phyloP scores from a whole-genome alignment of 2,888 invertebrate species.

The Yponomeuta malinellus region DNA sequence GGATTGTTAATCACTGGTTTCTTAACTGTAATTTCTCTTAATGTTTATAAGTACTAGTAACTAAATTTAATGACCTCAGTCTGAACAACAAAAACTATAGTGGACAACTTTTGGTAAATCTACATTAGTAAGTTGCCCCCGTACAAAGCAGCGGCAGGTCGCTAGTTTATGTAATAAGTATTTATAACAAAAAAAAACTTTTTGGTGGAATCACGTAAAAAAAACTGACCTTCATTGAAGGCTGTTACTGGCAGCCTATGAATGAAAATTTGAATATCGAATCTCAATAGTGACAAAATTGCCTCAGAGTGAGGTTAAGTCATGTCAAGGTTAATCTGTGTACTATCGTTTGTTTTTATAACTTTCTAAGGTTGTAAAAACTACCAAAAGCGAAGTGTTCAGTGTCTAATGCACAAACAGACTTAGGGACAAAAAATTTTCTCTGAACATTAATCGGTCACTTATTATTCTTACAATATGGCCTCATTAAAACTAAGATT shows the following conservation, averaged over 20 bases:
- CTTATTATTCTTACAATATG: not conserved
- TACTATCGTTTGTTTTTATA: slow-evolving; percentile 2
- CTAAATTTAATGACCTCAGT: too few relatives aligned
- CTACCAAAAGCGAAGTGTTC: too few relatives aligned
- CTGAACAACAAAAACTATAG: too few relatives aligned
- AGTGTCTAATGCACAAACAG: too few relatives aligned
- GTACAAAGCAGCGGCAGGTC: too few relatives aligned
- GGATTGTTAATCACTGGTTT: too few relatives aligned
- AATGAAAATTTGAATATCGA: not conserved
- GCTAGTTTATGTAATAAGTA: not conserved
- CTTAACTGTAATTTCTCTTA: too few relatives aligned
- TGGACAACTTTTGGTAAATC: too few relatives aligned
- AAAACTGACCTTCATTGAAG: not conserved
- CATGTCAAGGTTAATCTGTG: not conserved
- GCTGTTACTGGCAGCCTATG: not conserved
- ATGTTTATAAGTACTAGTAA: too few relatives aligned
- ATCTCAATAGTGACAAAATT: not conserved
- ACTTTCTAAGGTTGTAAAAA: too few relatives aligned
- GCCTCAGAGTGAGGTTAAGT: not conserved
- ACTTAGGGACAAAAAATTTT: too few relatives aligned
- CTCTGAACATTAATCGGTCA: not conserved
- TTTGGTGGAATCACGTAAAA: not conserved
- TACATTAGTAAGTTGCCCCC: too few relatives aligned
- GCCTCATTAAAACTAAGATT: not conserved
- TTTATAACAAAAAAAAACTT: not conserved